Percentiles rank a stretch among this genome's conserved stretches.
phyloP scores from a whole-genome alignment of 2,113 vertebrate species.

The Mus musculus region DNA sequence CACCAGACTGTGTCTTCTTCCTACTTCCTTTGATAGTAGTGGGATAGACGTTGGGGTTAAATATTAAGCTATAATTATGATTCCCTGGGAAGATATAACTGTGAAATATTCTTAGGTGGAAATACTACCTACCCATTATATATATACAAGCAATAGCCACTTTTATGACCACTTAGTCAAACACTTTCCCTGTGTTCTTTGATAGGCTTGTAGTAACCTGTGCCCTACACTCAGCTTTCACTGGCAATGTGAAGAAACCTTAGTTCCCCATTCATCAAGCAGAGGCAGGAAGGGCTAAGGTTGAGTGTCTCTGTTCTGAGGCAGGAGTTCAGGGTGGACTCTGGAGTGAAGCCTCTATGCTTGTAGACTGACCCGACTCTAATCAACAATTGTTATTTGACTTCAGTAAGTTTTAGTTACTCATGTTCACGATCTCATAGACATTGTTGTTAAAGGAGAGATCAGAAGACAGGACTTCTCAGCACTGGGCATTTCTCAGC shows the following conservation, averaged over 20 bases:
- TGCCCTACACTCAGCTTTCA: neutral
- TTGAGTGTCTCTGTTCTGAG: rapidly evolving
- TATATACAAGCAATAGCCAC: rapidly evolving
- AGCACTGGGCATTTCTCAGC: neutral
- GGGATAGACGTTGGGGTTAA: neutral
- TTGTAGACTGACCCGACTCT: neutral
- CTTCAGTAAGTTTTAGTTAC: neutral
- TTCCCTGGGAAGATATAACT: rapidly evolving
- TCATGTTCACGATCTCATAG: rapidly evolving
- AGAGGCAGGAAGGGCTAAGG: rapidly evolving
- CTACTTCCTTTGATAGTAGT: rapidly evolving
- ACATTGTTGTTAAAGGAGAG: neutral
- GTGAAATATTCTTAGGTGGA: neutral
- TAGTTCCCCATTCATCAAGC: neutral
- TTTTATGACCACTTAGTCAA: neutral
- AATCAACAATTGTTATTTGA: too few relatives aligned
- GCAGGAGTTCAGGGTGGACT: neutral
- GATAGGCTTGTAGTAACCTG: too few relatives aligned
- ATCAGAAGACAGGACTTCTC: neutral
- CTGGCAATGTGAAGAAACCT: neutral
- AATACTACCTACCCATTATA: neutral
- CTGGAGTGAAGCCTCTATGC: neutral
- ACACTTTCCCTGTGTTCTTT: neutral
- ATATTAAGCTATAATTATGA: neutral
- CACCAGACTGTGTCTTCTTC: neutral